phyloP scores from a whole-genome alignment of 2,888 invertebrate species.

The Sepiola atlantica region DNA sequence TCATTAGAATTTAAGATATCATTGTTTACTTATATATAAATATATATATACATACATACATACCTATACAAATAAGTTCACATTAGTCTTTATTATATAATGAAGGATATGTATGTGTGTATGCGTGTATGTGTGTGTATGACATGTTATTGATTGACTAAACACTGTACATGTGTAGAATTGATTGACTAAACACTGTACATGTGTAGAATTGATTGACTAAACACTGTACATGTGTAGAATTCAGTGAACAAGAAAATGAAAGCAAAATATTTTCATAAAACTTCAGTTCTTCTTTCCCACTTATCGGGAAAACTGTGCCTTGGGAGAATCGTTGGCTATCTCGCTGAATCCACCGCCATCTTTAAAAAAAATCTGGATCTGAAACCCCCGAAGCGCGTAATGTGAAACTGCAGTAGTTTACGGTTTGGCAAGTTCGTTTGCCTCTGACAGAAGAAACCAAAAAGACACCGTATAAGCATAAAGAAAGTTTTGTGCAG shows the following conservation, averaged over 20 bases:
- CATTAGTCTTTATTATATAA: too few species aligned
- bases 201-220: too few species aligned
- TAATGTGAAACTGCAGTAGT: not conserved
- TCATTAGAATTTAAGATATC: too few species aligned
- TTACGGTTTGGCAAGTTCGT: not conserved
- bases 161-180: too few species aligned
- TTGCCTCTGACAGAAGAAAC: not conserved
- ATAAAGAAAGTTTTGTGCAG: not conserved
- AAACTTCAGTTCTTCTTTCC: not conserved
- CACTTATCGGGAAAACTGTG: not conserved
- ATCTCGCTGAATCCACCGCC: not conserved
- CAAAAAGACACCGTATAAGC: not conserved
- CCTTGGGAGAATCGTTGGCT: not conserved
- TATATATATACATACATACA: too few species aligned
- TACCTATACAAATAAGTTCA: too few species aligned
- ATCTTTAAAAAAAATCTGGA: not conserved
- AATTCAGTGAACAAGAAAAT: not conserved
- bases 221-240: not conserved
- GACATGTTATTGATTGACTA: too few species aligned
- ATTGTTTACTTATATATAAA: too few species aligned
- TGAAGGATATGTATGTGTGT: too few species aligned
- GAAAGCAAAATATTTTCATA: not conserved
- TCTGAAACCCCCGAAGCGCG: not conserved
- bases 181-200: too few species aligned
- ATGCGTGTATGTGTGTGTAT: too few species aligned